A percentile compares a stretch with the other conserved stretches of the same genome.
Conservation (phyloP, 2,113 vertebrate species). For the Neodon shergylaensis region DNA sequence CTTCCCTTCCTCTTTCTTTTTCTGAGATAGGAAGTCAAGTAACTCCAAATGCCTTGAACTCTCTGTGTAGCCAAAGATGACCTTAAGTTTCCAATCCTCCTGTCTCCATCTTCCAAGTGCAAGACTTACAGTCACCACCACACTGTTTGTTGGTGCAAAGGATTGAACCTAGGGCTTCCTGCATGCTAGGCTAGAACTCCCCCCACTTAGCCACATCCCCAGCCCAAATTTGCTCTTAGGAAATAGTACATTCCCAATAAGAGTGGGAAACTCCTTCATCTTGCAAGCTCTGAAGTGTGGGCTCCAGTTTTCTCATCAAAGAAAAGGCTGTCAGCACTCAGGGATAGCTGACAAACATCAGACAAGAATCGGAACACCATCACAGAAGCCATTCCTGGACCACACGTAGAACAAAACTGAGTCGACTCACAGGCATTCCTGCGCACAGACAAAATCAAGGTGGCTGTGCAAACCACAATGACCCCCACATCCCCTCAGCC, state of each 20-base stretch:
- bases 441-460: background rate
- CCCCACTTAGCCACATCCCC: background rate
- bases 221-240: background rate
- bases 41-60: background rate
- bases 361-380: background rate
- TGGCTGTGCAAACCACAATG: background rate
- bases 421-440: background rate
- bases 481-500: accelerated
- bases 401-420: background rate
- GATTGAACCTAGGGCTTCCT: background rate
- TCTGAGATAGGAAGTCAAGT: background rate
- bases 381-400: background rate
- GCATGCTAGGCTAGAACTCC: no score
- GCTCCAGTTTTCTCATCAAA: background rate
- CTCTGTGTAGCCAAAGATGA: background rate
- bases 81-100: background rate
- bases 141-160: background rate
- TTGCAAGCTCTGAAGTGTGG: background rate
- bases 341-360: background rate
- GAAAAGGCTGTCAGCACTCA: background rate
- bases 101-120: background rate
- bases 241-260: background rate
- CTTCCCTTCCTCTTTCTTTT: background rate
- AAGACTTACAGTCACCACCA: background rate
- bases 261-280: background rate